These are phyloP conservation scores for Apodemia zela DNA, from an alignment of 2,888 invertebrate genomes.

Conservation along the genomic window DNA sequence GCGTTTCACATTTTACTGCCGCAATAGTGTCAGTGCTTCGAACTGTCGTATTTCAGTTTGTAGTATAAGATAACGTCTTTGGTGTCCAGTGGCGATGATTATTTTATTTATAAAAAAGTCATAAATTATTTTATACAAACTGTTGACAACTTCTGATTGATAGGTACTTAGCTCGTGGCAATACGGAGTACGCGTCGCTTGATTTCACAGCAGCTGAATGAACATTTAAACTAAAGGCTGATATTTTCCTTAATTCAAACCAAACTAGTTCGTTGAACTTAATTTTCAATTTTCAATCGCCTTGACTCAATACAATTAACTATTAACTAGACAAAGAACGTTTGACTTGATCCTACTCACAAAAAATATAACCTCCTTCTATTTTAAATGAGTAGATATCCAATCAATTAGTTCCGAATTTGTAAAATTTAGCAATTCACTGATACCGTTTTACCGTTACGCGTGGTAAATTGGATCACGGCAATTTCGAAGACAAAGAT, in stretches of 20 bases:
- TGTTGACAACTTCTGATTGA: no score
- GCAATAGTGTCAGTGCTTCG: no score
- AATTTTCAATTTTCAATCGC: constrained; percentile 43
- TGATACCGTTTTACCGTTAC: constrained; percentile 49
- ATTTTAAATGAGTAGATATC: constrained; percentile 44
- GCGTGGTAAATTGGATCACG: constrained; percentile 46
- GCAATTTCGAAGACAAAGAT: constrained; percentile 70
- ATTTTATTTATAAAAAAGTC: no score
- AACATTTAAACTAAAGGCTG: neutral
- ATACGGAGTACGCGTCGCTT: no score
- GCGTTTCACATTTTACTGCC: no score
- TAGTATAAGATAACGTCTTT: no score
- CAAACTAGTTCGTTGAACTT: neutral
- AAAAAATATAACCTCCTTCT: constrained; percentile 43
- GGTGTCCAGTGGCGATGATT: no score
- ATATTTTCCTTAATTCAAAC: neutral
- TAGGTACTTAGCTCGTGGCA: no score
- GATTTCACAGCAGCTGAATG: no score
- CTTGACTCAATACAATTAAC: constrained; percentile 35
- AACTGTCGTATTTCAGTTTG: no score
- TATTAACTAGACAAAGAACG: constrained; percentile 33
- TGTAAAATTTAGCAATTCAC: constrained; percentile 57
- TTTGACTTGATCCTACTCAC: constrained; percentile 27
- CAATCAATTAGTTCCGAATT: constrained; percentile 46
- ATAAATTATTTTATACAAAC: no score